phyloP scores from a whole-genome alignment of 2,888 invertebrate species.

The Lasioglossum vierecki region DNA sequence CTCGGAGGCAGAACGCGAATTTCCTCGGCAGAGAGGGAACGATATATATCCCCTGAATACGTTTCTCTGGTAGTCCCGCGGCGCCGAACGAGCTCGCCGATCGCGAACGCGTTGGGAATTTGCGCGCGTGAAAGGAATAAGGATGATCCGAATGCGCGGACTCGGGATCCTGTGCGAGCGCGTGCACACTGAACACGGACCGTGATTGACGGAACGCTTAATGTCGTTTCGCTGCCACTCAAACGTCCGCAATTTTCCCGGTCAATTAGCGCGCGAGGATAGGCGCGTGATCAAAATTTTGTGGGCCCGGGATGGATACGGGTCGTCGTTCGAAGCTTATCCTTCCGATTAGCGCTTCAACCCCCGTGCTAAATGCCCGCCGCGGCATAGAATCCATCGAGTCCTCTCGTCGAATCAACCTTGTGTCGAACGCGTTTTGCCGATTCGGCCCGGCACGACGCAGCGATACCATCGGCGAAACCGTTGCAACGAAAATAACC shows the following conservation, averaged over 20 bases:
- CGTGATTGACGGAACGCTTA: constrained; percentile 53
- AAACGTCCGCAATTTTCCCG: constrained; percentile 57
- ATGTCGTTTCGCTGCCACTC: constrained; percentile 57
- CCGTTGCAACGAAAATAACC: neutral
- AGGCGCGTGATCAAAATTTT: constrained; percentile 45
- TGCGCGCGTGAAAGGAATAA: constrained; percentile 43
- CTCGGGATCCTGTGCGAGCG: neutral
- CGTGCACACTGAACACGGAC: neutral
- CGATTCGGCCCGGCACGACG: neutral
- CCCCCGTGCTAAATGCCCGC: neutral
- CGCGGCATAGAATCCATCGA: neutral
- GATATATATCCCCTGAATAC: constrained; percentile 12
- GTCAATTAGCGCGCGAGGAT: constrained; percentile 43
- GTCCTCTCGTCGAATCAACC: constrained; percentile 6
- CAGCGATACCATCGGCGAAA: neutral
- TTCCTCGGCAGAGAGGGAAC: neutral
- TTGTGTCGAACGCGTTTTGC: neutral
- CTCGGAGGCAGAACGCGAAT: neutral
- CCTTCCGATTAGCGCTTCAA: constrained; percentile 35
- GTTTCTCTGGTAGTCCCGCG: constrained; percentile 1
- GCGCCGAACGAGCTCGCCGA: constrained; percentile 3
- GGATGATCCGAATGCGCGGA: constrained; percentile 14
- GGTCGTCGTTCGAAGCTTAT: constrained; percentile 21
- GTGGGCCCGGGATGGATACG: neutral
- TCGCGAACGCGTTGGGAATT: constrained; percentile 19